Conservation (phyloP, 2,888 invertebrate species). For the Neuroscelio doddi region DNA sequence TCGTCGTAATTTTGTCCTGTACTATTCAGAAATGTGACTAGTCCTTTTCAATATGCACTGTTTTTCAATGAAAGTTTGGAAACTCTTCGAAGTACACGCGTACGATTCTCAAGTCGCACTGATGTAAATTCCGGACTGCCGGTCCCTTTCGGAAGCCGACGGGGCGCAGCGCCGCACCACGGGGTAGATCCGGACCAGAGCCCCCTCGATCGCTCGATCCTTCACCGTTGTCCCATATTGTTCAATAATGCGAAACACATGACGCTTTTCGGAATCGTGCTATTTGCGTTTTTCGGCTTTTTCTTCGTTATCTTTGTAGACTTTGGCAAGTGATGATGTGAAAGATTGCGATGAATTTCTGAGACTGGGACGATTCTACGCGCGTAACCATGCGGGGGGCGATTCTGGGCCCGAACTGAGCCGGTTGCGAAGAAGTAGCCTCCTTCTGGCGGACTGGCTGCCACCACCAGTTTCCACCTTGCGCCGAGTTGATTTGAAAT, state of each 20-base stretch:
- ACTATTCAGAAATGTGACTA: no score
- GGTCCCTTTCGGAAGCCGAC: slow-evolving; percentile 11
- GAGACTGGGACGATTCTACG: slow-evolving; percentile 40
- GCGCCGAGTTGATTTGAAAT: slow-evolving; percentile 44
- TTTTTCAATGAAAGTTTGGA: no score
- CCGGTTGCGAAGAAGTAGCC: slow-evolving; percentile 44
- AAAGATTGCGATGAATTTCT: slow-evolving; percentile 14
- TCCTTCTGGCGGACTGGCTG: slow-evolving; percentile 48
- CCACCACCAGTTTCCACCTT: slow-evolving; percentile 45
- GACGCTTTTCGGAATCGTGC: slow-evolving; percentile 16
- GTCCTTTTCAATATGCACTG: no score
- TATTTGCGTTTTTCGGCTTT: background rate
- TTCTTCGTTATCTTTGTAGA: background rate
- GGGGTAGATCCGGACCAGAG: slow-evolving; percentile 14
- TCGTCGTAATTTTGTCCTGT: no score
- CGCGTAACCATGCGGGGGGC: slow-evolving; percentile 43
- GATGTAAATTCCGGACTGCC: slow-evolving; percentile 47
- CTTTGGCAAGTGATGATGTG: background rate
- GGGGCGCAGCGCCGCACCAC: slow-evolving; percentile 13
- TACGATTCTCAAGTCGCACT: slow-evolving; percentile 60
- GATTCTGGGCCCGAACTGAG: slow-evolving; percentile 47
- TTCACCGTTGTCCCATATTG: slow-evolving; percentile 2
- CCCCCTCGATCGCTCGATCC: no score
- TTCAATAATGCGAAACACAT: no score
- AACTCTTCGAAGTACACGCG: slow-evolving; percentile 55